Evolutionary conservation across 2,113 vertebrate genomes (phyloP).

Genomic region (Carollia perspicillata): DNA sequence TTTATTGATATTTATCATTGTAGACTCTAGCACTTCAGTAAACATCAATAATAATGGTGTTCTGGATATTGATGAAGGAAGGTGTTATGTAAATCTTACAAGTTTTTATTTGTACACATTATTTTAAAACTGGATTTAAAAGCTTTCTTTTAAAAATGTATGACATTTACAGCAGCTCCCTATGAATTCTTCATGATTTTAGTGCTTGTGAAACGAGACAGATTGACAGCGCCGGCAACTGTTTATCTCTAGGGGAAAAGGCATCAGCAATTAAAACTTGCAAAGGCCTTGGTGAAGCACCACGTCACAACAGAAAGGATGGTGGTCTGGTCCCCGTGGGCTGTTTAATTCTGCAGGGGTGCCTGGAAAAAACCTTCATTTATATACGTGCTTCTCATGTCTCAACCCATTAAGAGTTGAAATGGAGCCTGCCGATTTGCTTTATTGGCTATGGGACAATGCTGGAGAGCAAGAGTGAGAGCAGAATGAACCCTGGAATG

Average conservation of each 20-base stretch:
- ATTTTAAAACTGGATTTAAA: conserved; percentile 39
- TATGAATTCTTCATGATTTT: conserved; percentile 63
- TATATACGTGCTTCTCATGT: not conserved
- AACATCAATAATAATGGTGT: not conserved
- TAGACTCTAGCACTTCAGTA: not conserved
- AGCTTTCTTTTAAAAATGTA: conserved; percentile 28
- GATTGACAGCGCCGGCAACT: conserved; percentile 24
- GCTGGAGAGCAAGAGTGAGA: not conserved
- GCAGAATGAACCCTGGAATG: not conserved
- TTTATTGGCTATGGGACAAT: not conserved
- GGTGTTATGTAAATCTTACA: not conserved
- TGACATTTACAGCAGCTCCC: conserved; percentile 35
- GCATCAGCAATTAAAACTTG: conserved; percentile 32
- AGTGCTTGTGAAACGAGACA: not conserved
- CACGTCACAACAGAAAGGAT: not conserved
- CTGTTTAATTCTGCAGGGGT: conserved; percentile 28
- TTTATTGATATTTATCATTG: not conserved
- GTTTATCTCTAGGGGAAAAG: conserved; percentile 44
- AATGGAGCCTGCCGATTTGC: not conserved
- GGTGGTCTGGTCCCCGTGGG: not conserved
- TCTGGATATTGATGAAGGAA: not conserved
- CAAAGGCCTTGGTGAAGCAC: not conserved
- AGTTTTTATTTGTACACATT: not conserved
- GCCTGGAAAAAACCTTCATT: conserved; percentile 19
- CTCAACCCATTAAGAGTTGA: conserved; percentile 43